Base-by-base conservation (phyloP, 92 coral and sea anemone species). In the Isaurus tuberculatus region DNA sequence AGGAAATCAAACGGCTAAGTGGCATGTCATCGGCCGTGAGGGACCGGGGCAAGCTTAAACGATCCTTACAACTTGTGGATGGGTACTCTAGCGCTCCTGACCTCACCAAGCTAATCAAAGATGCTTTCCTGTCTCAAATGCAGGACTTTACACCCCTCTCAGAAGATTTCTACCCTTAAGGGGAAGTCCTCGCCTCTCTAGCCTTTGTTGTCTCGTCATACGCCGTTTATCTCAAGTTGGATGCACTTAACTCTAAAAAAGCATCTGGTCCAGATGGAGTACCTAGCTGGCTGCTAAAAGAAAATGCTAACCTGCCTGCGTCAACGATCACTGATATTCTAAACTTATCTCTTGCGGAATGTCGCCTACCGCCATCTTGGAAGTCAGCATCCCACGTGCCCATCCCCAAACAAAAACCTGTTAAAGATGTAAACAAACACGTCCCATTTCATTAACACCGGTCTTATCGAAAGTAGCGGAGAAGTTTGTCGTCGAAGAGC, bases 311-410 rank as follows among this genome's bases (percentile, higher is more conserved):
- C 20, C 73, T 67, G 73, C 17, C 31, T 44, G 73, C 44, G 40
- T 19, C 34, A 27, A 29, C 73, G 46, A 30, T 67, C 40, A 67
- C 34, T 29, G 73, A 67, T 29, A 67, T 67, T n/a, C 73, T 67
- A 27, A 67, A 67, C 36, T 29, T 46, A 67, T 67, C 73, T 19
- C 32, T 33, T 30, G 36, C 40, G 34, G 73, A 67, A 30, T 8
- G 44, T 30, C 36, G 73, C 73, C 36, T 67, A 27, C 73, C 49
- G 73, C 73, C 34, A 67, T 67, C 73, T 27, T 67, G 73, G 73
- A 68, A 68, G 36, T 27, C 36, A 30, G 46, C 73, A 10, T 46
- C 19, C 36, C 16, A 31, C 33, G 73, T 68, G 46, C 73, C 73
- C 14, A 30, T 68, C 42, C 73, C 73, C 19, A 68, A 68, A 31